These are phyloP conservation scores for Hypomecis atomaria DNA, from an alignment of 2,888 invertebrate genomes.

Conservation along the genomic window DNA sequence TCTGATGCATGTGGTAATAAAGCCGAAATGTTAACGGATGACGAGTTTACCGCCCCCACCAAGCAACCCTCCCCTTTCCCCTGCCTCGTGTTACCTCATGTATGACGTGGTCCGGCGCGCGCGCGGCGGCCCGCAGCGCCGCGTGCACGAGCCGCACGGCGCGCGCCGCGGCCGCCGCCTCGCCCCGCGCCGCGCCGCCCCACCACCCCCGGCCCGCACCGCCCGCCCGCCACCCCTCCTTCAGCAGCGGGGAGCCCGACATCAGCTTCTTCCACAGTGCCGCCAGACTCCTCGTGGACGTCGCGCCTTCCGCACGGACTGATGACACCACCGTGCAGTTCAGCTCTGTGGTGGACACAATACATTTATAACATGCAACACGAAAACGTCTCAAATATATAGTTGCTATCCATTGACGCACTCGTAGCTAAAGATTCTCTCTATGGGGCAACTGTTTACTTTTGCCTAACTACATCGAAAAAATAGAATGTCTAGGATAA, in stretches of 20 bases:
- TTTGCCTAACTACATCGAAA: too few species aligned
- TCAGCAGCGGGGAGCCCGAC: constrained; percentile 79
- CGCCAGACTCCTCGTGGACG: constrained; percentile 85
- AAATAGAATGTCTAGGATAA: too few species aligned
- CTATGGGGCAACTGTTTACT: too few species aligned
- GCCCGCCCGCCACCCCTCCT: constrained; percentile 47
- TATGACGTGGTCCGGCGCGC: constrained; percentile 26
- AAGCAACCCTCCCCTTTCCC: too few species aligned
- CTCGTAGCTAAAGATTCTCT: too few species aligned
- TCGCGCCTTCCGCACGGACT: constrained; percentile 84
- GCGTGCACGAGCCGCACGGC: constrained; percentile 61
- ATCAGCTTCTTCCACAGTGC: constrained; percentile 93
- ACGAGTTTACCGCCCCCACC: too few species aligned
- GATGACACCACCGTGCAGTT: constrained; percentile 57
- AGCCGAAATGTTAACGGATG: too few species aligned
- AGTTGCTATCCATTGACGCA: too few species aligned
- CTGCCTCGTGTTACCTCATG: constrained; percentile 47
- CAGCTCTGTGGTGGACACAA: constrained; percentile 57
- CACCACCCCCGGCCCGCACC: constrained; percentile 61
- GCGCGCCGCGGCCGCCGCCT: constrained; percentile 60
- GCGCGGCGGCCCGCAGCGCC: constrained; percentile 46
- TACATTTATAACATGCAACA: not conserved
- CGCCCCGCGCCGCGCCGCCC: constrained; percentile 62
- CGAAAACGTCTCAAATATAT: too few species aligned
- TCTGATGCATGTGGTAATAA: too few species aligned